Base-by-base conservation (phyloP, 2,113 vertebrate genomes). In the human (Homo sapiens) region DNA sequence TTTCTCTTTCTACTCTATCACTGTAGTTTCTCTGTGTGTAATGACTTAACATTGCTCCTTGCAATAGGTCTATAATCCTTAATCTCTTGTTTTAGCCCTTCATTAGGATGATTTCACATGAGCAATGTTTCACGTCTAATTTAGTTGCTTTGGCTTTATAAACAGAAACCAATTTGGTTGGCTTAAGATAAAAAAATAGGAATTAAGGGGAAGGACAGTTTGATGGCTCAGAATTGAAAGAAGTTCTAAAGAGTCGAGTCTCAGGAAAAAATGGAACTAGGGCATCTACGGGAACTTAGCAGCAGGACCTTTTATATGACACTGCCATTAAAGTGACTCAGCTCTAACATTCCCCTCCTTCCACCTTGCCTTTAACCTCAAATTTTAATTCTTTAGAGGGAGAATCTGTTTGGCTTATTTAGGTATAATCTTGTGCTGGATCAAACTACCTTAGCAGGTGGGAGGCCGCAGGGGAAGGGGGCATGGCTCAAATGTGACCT, bases 191-290 rank as follows among this genome's bases (percentile, higher is more conserved):
- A 45, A 45, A 45, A 96, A 78, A 8, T 55, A 45, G 43, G 10
- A 66, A 43, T 95, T 59, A 76, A 79, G 25, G 45, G 61, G 38
- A 79, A 75, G 40, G n/a, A 79, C 14, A 18, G 38, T 40, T 72
- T 87, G 13, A 79, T 79, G 61, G 50, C 32, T 95, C 43, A 94
- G 72, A 85, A 81, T 59, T 85, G 72, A 73, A 35, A 78, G 61
- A 68, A 30, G 1, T 93, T 23, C 30, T 55, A 13, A 75, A 73
- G 25, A n/a, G 14, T 66, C 48, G 57, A 35, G 59, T 48, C 25
- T 89, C 32, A 55, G 82, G 55, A 73, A 76, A 84, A 52, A 92
- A 16, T 70, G 7, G 35, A 68, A 75, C 43, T 17, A 30, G 48
- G 32, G 32, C 4, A 80, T 3, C n/a, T 57, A 4, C 2, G 3